phyloP scores from a whole-genome alignment of 1,140 invertebrate species.

The Hyles vespertilio region DNA sequence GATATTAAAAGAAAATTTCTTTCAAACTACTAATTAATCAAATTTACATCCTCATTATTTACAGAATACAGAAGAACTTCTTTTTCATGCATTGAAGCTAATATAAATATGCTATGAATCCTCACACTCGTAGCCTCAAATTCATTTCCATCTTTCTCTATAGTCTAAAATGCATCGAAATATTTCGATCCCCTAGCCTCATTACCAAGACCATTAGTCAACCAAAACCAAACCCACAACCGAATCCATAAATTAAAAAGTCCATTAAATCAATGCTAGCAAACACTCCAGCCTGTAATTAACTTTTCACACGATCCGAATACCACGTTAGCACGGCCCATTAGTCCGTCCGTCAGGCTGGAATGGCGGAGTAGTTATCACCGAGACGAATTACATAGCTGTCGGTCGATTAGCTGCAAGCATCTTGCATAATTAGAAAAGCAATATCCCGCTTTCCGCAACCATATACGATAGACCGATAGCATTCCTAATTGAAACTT shows the following conservation, averaged over 20 bases:
- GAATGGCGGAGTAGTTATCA: conserved; percentile 1
- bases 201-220: too few relatives aligned
- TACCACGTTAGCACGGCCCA: not conserved
- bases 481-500: conserved; percentile 12
- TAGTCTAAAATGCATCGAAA: too few relatives aligned
- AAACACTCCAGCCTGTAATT: not conserved
- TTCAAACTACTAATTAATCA: too few relatives aligned
- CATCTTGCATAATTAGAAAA: conserved; percentile 14
- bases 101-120: too few relatives aligned
- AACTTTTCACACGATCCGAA: conserved; percentile 2
- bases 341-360: not conserved
- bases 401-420: conserved; percentile 5
- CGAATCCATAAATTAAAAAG: not conserved
- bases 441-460: conserved; percentile 8
- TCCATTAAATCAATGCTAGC: not conserved
- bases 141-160: too few relatives aligned
- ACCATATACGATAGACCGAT: conserved; percentile 7
- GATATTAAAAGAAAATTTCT: too few relatives aligned
- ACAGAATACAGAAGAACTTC: too few relatives aligned
- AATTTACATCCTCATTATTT: too few relatives aligned
- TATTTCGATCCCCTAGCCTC: too few relatives aligned
- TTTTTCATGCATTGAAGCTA: too few relatives aligned
- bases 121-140: too few relatives aligned
- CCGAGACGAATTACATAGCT: conserved; percentile 6
- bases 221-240: too few relatives aligned